Evolutionary conservation across 2,113 vertebrate species (phyloP), one percentile per base, ranked within the genome.

Genomic region (Gallinago jamesoni): DNA sequence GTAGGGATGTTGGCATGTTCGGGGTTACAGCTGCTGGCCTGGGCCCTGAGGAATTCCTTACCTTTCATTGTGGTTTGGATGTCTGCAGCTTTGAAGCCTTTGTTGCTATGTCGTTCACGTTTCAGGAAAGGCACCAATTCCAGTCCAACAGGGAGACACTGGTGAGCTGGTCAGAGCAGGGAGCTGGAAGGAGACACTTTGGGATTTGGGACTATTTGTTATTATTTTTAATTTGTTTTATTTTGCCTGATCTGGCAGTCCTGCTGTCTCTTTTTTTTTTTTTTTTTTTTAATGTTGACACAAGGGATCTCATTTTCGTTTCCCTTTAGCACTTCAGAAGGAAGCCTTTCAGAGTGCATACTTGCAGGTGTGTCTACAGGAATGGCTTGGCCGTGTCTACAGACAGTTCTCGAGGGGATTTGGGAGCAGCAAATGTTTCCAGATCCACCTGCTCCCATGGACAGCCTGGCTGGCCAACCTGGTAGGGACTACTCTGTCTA

Each of bases 91-190:
- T 88, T 79, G 90, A 85, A 83, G 55, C 67, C 52, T 73, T 89
- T 91, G 92, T 90, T 92, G 88, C 90, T 90, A 28, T 31, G 37
- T 59, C 73, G 78, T 79, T 90, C 76, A 28, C 35, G 28, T 69
- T 89, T 81, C 64, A 72, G 83, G 66, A 81, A 66, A 78, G 88
- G 64, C 48, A 39, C n/a, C 12, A 72, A 77, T 90, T 91, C 72
- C 52, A 82, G 14, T 33, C 73, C 79, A 64, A 10, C 17, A 10
- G 57, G 43, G 56, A 75, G 60, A 21, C 18, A 20, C 14, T 20
- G 43, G 28, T 56, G 67, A 39, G 23, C 45, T 88, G 90, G 19
- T 52, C 75, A 45, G 52, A 92, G 43, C 73, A 50, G 60, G 73
- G 76, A 63, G 20, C 39, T 84, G 35, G 25, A 70, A 69, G 60